These are phyloP conservation scores for Arnoldichthys spilopterus DNA, from an alignment of 2,797 vertebrate species.

Conservation along the genomic window DNA sequence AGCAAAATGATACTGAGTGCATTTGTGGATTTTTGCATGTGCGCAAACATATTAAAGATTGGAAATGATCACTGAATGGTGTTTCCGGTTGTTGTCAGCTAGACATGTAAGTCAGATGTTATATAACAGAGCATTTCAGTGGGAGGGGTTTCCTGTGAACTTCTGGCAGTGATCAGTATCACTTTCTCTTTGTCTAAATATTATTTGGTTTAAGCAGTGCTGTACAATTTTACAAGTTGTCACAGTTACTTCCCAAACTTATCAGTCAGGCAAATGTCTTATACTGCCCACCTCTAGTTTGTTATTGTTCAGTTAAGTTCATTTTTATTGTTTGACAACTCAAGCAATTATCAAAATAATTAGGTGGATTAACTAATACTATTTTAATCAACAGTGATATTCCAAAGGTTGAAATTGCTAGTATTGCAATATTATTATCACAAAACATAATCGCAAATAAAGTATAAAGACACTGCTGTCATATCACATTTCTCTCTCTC, in stretches of 20 bases:
- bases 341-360: neutral
- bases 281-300: too few species aligned
- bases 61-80: neutral
- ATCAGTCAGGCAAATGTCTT: too few species aligned
- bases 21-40: neutral
- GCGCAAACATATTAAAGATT: neutral
- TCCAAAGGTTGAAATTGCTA: neutral
- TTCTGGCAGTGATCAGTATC: neutral
- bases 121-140: conserved; percentile 22
- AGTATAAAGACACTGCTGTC: neutral
- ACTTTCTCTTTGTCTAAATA: conserved; percentile 4
- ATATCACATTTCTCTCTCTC: too few species aligned
- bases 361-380: neutral
- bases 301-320: neutral
- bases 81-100: conserved; percentile 14
- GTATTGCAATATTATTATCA: neutral
- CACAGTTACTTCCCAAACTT: neutral
- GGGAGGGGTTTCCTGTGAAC: conserved; percentile 16
- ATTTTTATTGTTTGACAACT: neutral
- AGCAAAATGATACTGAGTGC: neutral
- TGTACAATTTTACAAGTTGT: neutral
- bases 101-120: conserved; percentile 11
- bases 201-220: too few species aligned
- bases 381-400: neutral
- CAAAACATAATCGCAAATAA: neutral